phyloP scores from a whole-genome alignment of 2,888 invertebrate genomes.

The Athalia circularis region DNA sequence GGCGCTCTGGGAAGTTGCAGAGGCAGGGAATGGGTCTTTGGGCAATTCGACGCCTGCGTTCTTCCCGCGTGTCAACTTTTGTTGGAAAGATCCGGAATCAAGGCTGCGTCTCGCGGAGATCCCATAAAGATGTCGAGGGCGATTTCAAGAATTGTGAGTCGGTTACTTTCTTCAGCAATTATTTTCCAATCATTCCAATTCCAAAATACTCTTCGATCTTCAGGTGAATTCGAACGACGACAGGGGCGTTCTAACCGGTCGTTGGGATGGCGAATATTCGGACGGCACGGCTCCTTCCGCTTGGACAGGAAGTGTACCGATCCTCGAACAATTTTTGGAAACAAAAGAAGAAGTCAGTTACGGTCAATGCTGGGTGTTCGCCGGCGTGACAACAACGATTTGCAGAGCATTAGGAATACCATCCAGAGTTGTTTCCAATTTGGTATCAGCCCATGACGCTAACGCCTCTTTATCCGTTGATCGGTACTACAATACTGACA shows the following conservation, averaged over 20 bases:
- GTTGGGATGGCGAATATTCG: conserved; percentile 84
- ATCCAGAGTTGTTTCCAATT: conserved; percentile 87
- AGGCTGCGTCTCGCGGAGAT: conserved; percentile 78
- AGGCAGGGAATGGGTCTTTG: conserved; percentile 90
- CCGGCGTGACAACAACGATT: conserved; percentile 88
- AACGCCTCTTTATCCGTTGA: conserved; percentile 88
- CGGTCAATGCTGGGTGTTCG: conserved; percentile 93
- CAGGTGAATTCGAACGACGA: conserved; percentile 85
- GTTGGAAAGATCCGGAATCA: conserved; percentile 80
- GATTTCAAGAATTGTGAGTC: conserved; percentile 83
- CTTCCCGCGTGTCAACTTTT: conserved; percentile 83
- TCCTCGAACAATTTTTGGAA: conserved; percentile 83
- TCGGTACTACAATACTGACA: conserved; percentile 81
- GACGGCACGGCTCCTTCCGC: conserved; percentile 86
- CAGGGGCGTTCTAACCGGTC: conserved; percentile 82
- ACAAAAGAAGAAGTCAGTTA: conserved; percentile 82
- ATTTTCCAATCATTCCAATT: background rate
- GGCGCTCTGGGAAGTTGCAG: conserved; percentile 83
- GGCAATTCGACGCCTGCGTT: conserved; percentile 85
- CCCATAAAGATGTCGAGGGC: conserved; percentile 82
- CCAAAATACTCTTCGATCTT: background rate
- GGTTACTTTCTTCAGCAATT: background rate
- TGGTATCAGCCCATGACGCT: conserved; percentile 90
- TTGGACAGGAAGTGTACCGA: conserved; percentile 89
- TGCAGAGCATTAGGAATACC: conserved; percentile 89